Percentiles rank a stretch among this genome's conserved stretches.
These are phyloP conservation scores for Pampusana beccarii DNA, from an alignment of 2,113 vertebrate genomes.

Conservation along the genomic window DNA sequence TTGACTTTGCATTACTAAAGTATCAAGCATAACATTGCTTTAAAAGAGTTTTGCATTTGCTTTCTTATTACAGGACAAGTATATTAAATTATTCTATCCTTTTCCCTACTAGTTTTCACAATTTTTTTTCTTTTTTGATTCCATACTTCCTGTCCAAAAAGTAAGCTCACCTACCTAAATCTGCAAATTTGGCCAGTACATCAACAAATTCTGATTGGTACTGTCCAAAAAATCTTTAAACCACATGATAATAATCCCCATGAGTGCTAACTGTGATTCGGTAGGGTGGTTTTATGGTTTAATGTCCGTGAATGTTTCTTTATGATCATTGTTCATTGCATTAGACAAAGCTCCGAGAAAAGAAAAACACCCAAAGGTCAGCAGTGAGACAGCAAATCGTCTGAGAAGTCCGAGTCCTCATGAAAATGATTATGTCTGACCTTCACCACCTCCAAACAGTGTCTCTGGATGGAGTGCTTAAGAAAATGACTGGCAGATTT, in stretches of 20 bases:
- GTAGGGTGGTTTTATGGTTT: slow-evolving; percentile 6
- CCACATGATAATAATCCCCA: not conserved
- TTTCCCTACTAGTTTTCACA: not conserved
- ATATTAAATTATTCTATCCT: not conserved
- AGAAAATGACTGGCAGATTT: not conserved
- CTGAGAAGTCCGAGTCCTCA: not conserved
- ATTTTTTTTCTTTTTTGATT: not conserved
- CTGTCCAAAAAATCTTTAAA: not conserved
- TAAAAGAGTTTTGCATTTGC: not conserved
- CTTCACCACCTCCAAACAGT: not conserved
- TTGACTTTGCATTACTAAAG: not conserved
- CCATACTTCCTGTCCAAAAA: not conserved
- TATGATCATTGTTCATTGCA: slow-evolving; percentile 31
- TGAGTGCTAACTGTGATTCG: not conserved
- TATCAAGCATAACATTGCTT: not conserved
- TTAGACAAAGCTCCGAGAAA: slow-evolving; percentile 17
- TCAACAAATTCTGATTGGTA: not conserved
- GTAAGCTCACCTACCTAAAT: not conserved
- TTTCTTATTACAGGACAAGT: not conserved
- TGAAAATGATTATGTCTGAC: not conserved
- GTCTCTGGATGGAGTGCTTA: not conserved
- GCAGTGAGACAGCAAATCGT: not conserved
- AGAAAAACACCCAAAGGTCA: slow-evolving; percentile 25
- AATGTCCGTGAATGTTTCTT: not conserved
- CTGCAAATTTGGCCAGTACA: not conserved